These are phyloP conservation scores for Chaetophractus vellerosus DNA, from an alignment of 2,797 vertebrate species.

Conservation along the genomic window DNA sequence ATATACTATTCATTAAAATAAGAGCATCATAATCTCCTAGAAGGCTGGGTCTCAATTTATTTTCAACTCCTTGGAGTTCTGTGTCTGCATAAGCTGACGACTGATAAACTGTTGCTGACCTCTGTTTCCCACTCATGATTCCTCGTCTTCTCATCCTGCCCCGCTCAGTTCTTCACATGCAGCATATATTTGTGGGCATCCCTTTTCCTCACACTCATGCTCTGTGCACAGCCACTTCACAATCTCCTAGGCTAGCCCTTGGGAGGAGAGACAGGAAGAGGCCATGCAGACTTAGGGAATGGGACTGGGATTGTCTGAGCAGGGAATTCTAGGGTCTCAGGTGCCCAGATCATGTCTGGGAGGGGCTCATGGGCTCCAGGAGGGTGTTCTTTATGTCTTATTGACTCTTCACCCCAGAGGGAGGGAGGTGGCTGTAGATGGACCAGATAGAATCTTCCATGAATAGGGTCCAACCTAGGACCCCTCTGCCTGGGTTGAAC, in stretches of 20 bases:
- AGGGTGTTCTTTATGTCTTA: not conserved
- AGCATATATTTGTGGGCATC: not conserved
- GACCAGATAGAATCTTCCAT: not conserved
- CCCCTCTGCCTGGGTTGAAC: not conserved
- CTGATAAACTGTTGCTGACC: not conserved
- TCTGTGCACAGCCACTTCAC: not conserved
- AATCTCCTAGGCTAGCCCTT: not conserved
- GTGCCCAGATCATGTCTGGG: not conserved
- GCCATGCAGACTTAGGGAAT: not conserved
- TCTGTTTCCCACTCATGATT: not conserved
- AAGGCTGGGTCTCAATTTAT: not conserved
- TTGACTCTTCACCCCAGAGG: not conserved
- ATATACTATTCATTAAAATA: not conserved
- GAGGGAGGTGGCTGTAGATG: not conserved
- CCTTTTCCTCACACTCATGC: not conserved
- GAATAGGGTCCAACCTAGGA: not conserved
- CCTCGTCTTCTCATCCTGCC: not conserved
- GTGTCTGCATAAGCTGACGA: not conserved
- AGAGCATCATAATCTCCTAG: not conserved
- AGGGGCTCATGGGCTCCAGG: fast-evolving
- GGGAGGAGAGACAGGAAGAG: not conserved
- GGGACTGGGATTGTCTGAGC: not conserved
- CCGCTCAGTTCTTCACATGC: not conserved
- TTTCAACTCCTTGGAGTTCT: not conserved
- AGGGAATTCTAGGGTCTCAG: not conserved